These are phyloP conservation scores for Raphicerus campestris DNA, from an alignment of 2,113 vertebrate species.

Conservation along the genomic window DNA sequence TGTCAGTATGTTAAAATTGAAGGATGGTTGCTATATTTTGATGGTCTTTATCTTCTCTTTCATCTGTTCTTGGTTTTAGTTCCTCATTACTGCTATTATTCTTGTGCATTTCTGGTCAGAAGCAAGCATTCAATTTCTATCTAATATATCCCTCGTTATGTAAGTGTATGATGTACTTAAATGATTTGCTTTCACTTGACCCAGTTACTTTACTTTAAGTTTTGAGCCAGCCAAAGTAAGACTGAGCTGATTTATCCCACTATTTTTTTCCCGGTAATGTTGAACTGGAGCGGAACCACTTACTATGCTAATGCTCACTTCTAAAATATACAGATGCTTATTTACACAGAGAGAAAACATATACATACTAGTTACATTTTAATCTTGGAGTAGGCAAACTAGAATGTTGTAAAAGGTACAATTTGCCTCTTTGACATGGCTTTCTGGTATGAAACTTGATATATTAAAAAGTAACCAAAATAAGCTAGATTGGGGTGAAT, in stretches of 20 bases:
- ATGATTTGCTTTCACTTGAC: conserved; percentile 28
- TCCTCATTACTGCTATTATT: neutral
- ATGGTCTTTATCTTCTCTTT: neutral
- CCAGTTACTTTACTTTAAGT: conserved; percentile 30
- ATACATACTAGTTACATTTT: neutral
- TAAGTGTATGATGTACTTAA: neutral
- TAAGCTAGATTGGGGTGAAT: neutral
- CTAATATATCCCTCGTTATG: neutral
- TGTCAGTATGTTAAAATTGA: neutral
- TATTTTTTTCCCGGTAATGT: neutral
- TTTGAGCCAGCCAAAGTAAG: neutral
- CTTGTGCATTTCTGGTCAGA: neutral
- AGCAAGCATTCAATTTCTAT: neutral
- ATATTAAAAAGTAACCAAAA: neutral
- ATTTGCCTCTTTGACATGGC: neutral
- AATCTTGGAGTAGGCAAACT: neutral
- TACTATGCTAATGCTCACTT: neutral
- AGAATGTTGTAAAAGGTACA: neutral
- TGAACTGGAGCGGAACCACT: conserved; percentile 9
- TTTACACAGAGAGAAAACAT: conserved; percentile 1
- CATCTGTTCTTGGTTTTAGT: conserved; percentile 33
- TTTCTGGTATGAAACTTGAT: conserved; percentile 35
- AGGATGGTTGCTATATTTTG: neutral
- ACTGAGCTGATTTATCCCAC: conserved; percentile 9
- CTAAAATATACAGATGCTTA: neutral